phyloP scores from a whole-genome alignment of 2,113 vertebrate species.

The Cyanistes caeruleus region DNA sequence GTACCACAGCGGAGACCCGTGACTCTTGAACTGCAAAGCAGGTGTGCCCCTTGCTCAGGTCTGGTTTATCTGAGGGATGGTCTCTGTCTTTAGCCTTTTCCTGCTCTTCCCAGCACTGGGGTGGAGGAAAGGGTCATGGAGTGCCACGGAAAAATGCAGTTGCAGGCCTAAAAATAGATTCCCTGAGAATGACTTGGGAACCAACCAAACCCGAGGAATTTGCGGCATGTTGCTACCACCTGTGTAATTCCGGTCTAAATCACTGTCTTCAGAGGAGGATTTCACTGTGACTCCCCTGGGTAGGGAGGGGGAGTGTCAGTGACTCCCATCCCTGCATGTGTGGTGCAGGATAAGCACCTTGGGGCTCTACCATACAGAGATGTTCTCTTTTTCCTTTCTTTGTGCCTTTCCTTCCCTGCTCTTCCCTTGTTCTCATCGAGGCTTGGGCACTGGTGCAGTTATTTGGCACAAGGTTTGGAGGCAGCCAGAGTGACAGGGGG shows the following conservation, averaged over 20 bases:
- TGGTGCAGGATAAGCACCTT: background rate
- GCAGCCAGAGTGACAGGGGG: accelerated
- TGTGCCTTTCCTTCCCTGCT: background rate
- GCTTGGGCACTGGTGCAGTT: background rate
- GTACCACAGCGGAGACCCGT: background rate
- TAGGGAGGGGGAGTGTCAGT: background rate
- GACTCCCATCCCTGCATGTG: background rate
- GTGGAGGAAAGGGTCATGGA: background rate
- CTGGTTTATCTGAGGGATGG: background rate
- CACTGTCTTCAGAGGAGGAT: background rate
- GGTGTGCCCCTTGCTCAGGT: background rate
- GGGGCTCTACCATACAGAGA: background rate
- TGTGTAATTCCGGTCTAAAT: background rate
- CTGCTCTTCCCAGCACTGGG: background rate
- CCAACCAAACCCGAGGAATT: background rate
- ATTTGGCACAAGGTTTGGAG: background rate
- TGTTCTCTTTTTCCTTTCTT: background rate
- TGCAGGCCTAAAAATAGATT: background rate
- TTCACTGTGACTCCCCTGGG: background rate
- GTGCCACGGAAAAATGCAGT: background rate
- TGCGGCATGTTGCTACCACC: background rate
- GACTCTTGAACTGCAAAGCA: background rate
- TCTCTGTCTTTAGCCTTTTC: background rate
- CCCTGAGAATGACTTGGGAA: background rate
- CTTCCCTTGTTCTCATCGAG: background rate